Percentiles rank a stretch among this genome's conserved stretches.
phyloP scores from a whole-genome alignment of 2,888 invertebrate species.

The Troilus luridus region DNA sequence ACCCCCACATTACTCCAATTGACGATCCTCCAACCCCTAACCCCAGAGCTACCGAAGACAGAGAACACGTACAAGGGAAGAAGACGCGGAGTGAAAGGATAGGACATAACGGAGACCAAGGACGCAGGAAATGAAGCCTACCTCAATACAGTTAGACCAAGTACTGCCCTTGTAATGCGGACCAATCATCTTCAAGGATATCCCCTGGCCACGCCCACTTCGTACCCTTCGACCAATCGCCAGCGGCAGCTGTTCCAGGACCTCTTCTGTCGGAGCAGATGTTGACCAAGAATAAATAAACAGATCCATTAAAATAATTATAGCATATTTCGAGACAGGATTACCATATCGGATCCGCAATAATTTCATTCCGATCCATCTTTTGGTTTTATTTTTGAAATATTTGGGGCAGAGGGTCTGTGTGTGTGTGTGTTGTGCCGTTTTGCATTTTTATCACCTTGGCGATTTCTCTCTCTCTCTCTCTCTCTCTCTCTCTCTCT shows the following conservation, averaged over 20 bases:
- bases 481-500: neutral
- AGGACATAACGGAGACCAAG: neutral
- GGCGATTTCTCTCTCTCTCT: neutral
- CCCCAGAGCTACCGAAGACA: neutral
- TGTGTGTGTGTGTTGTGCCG: neutral
- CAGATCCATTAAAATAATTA: constrained; percentile 42
- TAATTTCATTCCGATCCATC: neutral
- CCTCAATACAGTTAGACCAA: constrained; percentile 43
- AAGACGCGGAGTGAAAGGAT: constrained; percentile 40
- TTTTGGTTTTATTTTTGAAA: neutral
- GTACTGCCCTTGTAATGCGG: constrained; percentile 18
- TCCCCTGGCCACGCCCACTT: constrained; percentile 12
- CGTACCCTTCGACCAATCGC: constrained; percentile 33
- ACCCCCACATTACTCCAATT: neutral
- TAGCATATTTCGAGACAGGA: neutral
- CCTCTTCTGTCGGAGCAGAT: neutral
- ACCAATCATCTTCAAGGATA: constrained; percentile 44
- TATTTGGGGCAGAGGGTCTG: constrained; percentile 3
- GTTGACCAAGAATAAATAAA: constrained; percentile 31
- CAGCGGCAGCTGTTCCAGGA: neutral
- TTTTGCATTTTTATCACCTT: neutral
- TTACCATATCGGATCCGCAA: neutral
- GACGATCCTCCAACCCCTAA: neutral
- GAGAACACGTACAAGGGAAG: neutral
- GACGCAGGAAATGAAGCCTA: constrained; percentile 28